Evolutionary conservation across 2,113 vertebrate genomes (phyloP).

Genomic region (Oophaga pumilio): DNA sequence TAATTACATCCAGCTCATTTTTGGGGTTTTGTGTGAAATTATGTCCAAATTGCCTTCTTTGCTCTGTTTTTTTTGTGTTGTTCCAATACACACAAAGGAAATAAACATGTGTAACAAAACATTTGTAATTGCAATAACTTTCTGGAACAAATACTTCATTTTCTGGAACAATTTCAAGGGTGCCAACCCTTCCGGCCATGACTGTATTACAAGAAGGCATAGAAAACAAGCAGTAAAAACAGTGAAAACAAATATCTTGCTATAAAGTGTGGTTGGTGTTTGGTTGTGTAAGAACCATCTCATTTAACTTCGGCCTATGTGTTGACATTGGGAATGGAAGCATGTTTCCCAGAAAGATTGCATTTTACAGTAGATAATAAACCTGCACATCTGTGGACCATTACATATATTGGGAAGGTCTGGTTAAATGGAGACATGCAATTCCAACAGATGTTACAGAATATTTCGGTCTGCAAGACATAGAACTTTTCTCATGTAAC

Average conservation of each 20-base stretch:
- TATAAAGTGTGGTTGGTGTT: not conserved
- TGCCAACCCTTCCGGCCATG: too few relatives aligned
- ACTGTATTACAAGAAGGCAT: not conserved
- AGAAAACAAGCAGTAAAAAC: not conserved
- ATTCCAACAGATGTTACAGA: constrained; percentile 31
- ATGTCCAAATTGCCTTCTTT: too few relatives aligned
- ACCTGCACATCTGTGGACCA: constrained; percentile 31
- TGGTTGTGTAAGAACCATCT: not conserved
- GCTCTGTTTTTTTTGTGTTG: too few relatives aligned
- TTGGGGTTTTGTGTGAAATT: too few relatives aligned
- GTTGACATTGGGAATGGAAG: not conserved
- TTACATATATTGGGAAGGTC: constrained; percentile 12
- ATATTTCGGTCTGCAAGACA: not conserved
- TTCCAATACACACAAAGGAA: too few relatives aligned
- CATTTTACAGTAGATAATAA: constrained; percentile 14
- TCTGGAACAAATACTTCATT: too few relatives aligned
- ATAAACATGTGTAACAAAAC: too few relatives aligned
- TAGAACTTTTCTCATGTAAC: constrained; percentile 30
- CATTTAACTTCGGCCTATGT: not conserved
- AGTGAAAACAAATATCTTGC: not conserved
- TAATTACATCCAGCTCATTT: too few relatives aligned
- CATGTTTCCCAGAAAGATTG: not conserved
- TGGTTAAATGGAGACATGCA: not conserved
- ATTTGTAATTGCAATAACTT: too few relatives aligned
- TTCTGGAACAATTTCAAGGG: too few relatives aligned